A percentile compares a stretch with the other conserved stretches of the same genome.
phyloP scores from a whole-genome alignment of 2,888 invertebrate species.

The Halictus quadricinctus region DNA sequence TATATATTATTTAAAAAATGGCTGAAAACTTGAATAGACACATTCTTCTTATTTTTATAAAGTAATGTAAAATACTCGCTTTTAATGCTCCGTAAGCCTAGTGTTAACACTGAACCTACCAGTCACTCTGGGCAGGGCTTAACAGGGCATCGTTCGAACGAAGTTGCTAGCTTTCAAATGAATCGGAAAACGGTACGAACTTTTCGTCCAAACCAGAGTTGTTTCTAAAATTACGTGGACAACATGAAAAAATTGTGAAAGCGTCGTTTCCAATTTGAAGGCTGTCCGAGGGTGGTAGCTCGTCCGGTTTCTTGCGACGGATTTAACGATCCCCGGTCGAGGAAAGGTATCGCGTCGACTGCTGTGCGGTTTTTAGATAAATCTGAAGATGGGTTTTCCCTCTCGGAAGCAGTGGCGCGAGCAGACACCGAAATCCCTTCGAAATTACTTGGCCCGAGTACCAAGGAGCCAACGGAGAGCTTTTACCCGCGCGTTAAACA shows the following conservation, averaged over 20 bases:
- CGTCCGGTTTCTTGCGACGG: neutral
- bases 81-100: too few relatives aligned
- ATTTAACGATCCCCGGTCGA: neutral
- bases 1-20: too few relatives aligned
- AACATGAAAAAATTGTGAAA: neutral
- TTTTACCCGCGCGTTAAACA: conserved; percentile 57
- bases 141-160: too few relatives aligned
- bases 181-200: too few relatives aligned
- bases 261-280: neutral
- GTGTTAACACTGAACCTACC: neutral
- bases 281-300: neutral
- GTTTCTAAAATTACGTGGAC: neutral
- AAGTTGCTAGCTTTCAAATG: too few relatives aligned
- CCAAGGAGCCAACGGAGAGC: conserved; percentile 24
- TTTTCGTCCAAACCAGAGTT: too few relatives aligned
- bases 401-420: conserved; percentile 32
- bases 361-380: neutral
- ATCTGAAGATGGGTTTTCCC: conserved; percentile 3
- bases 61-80: too few relatives aligned
- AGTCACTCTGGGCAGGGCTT: too few relatives aligned
- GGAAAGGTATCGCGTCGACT: neutral
- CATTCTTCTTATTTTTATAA: too few relatives aligned
- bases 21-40: too few relatives aligned
- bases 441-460: conserved; percentile 55
- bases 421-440: conserved; percentile 46